These are phyloP conservation scores for Athrips mouffetella DNA, from an alignment of 2,888 invertebrate genomes.

Conservation along the genomic window DNA sequence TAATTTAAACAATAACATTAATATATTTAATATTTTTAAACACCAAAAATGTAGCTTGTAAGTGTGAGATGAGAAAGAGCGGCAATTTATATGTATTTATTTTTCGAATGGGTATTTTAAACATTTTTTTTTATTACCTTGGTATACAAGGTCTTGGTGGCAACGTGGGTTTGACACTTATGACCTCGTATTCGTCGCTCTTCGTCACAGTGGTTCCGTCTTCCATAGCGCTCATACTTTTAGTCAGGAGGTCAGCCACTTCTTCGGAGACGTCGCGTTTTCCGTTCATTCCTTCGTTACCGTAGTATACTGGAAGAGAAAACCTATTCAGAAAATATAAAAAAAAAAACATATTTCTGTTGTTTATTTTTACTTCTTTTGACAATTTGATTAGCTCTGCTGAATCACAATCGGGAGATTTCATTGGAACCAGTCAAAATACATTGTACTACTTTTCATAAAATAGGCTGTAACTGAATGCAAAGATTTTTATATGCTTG, in stretches of 20 bases:
- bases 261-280: slow-evolving; percentile 80
- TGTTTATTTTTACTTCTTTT: too few species aligned
- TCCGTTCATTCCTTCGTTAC: slow-evolving; percentile 75
- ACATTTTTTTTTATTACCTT: slow-evolving; percentile 41
- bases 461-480: too few species aligned
- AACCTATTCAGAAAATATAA: too few species aligned
- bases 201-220: slow-evolving; percentile 65
- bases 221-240: slow-evolving; percentile 70
- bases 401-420: too few species aligned
- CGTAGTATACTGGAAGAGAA: slow-evolving; percentile 74
- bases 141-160: slow-evolving; percentile 83
- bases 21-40: too few species aligned
- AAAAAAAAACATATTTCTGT: too few species aligned
- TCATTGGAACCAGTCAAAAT: too few species aligned
- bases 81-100: background rate
- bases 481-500: too few species aligned
- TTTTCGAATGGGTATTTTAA: background rate
- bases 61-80: too few species aligned
- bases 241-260: slow-evolving; percentile 80
- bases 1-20: too few species aligned
- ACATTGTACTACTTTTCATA: too few species aligned
- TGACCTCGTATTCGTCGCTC: slow-evolving; percentile 85
- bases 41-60: background rate
- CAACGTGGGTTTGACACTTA: slow-evolving; percentile 81
- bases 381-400: too few species aligned